Conservation (phyloP, 1,140 invertebrate species). For the Aphaenogaster floridana region DNA sequence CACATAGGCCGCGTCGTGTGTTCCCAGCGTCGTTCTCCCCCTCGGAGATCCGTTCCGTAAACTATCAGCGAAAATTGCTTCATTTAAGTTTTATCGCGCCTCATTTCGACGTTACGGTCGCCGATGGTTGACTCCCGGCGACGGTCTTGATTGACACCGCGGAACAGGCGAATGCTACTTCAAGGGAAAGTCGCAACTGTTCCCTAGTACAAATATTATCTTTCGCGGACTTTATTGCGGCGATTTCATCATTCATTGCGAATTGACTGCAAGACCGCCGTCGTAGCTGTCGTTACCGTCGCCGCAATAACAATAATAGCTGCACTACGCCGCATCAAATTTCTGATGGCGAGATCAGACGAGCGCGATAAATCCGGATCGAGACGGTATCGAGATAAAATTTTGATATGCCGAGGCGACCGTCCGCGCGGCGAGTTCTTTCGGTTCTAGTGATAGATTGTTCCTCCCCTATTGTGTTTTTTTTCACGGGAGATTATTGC, state of each 20-base stretch:
- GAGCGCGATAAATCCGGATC: conserved; percentile 55
- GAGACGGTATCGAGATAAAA: conserved; percentile 28
- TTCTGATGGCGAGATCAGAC: conserved; percentile 48
- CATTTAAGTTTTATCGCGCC: conserved; percentile 40
- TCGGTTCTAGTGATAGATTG: neutral
- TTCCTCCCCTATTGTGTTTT: neutral
- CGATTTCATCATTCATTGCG: conserved; percentile 48
- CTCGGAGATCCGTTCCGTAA: conserved; percentile 41
- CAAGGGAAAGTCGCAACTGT: neutral
- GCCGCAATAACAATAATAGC: conserved; percentile 63
- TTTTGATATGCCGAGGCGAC: conserved; percentile 9
- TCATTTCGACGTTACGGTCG: conserved; percentile 14
- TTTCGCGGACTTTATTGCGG: conserved; percentile 60
- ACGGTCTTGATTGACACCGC: neutral
- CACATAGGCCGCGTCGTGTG: neutral
- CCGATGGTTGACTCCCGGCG: neutral
- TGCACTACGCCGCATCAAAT: conserved; percentile 47
- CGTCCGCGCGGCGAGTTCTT: neutral
- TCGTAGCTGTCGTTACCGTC: neutral
- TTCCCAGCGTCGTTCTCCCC: neutral
- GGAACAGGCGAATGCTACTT: neutral
- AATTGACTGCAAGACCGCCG: conserved; percentile 61
- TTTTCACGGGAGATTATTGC: neutral
- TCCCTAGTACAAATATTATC: conserved; percentile 52
- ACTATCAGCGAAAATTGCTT: conserved; percentile 47